Conservation (phyloP, 2,888 invertebrate species). For the Amphimallon solstitiale region DNA sequence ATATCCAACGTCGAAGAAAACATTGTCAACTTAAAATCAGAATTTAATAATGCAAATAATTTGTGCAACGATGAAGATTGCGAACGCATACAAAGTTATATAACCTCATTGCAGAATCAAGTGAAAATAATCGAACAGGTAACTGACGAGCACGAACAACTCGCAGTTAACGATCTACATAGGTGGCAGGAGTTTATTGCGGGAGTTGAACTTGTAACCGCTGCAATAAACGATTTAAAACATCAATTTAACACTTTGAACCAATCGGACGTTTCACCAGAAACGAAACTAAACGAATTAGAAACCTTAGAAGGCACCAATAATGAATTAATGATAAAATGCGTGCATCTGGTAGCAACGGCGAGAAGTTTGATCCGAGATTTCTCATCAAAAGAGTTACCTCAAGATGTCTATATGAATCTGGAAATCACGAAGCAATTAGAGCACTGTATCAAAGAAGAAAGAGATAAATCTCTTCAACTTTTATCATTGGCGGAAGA, state of each 20-base stretch:
- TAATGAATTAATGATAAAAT: constrained; percentile 69
- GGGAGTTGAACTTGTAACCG: constrained; percentile 69
- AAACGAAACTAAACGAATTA: constrained; percentile 74
- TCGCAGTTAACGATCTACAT: constrained; percentile 70
- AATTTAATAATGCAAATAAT: constrained; percentile 65
- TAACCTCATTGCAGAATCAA: constrained; percentile 73
- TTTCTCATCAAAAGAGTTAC: constrained; percentile 76
- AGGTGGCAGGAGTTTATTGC: constrained; percentile 79
- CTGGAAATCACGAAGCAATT: constrained; percentile 76
- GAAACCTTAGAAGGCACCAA: constrained; percentile 78
- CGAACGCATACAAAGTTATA: constrained; percentile 67
- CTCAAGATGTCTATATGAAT: constrained; percentile 72
- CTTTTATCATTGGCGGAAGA: constrained; percentile 82
- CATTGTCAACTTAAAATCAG: constrained; percentile 71
- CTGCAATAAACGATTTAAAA: constrained; percentile 66
- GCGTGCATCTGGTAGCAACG: constrained; percentile 71
- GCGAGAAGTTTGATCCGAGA: constrained; percentile 73
- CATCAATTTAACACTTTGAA: constrained; percentile 68
- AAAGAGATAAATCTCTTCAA: constrained; percentile 81
- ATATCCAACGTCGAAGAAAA: constrained; percentile 74
- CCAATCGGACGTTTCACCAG: constrained; percentile 73
- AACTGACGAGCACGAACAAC: constrained; percentile 69
- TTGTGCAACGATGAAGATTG: constrained; percentile 63
- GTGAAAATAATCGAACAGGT: constrained; percentile 76
- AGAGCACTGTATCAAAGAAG: constrained; percentile 74